A percentile compares a stretch with the other conserved stretches of the same genome.
Evolutionary conservation across 2,797 vertebrate genomes (phyloP).

Genomic region (Phataginus tetradactyla): DNA sequence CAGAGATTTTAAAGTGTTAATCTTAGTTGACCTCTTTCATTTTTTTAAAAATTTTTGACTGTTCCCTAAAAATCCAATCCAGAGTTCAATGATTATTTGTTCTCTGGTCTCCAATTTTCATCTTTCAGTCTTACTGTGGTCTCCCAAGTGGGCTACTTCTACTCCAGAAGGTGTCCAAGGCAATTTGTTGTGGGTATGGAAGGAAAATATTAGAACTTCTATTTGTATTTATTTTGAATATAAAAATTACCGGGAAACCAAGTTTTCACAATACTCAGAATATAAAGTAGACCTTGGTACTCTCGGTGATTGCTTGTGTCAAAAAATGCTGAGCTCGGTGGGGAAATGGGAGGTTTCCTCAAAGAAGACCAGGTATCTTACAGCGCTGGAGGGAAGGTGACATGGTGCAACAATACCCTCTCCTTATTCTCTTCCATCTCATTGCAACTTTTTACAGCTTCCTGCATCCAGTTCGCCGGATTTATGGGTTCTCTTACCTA

Average conservation of each 20-base stretch:
- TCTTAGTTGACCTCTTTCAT: background rate
- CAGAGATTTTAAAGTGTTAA: conserved; percentile 58
- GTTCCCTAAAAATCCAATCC: background rate
- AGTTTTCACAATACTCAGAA: background rate
- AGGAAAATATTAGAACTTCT: background rate
- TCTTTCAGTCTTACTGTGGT: background rate
- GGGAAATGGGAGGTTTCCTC: background rate
- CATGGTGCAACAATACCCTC: rapidly evolving
- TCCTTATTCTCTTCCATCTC: background rate
- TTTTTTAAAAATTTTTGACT: background rate
- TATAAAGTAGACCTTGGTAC: background rate
- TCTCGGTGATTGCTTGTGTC: background rate
- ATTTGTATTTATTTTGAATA: background rate
- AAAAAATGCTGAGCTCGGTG: background rate
- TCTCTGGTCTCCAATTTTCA: background rate
- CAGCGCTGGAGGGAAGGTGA: rapidly evolving
- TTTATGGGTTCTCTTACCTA: background rate
- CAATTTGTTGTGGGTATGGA: background rate
- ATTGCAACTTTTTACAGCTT: too few relatives aligned
- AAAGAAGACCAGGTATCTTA: rapidly evolving
- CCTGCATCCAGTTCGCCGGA: background rate
- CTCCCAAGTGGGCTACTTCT: background rate
- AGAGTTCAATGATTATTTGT: background rate
- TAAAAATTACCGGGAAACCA: background rate
- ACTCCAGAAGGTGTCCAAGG: background rate